Evolutionary conservation across 1,140 invertebrate genomes (phyloP).

Genomic region (Plectrocnemia conspersa): DNA sequence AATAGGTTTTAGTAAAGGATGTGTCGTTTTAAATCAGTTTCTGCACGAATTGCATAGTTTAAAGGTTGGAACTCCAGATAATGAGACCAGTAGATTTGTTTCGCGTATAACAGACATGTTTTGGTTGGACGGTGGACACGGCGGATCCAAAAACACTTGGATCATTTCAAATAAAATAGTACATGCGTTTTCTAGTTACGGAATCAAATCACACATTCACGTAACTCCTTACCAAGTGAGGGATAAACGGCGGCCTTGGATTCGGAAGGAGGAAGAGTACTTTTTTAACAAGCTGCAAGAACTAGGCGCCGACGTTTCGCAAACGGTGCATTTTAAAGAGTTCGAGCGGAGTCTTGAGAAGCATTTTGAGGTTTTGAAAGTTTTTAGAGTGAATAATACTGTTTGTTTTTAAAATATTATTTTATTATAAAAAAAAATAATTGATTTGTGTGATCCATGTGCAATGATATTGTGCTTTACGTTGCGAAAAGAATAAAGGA

Average conservation of each 20-base stretch:
- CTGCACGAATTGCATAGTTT: slow-evolving; percentile 77
- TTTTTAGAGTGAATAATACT: too few species aligned
- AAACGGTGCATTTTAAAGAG: slow-evolving; percentile 63
- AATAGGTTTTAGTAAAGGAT: slow-evolving; percentile 88
- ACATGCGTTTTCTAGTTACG: slow-evolving; percentile 42
- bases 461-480: slow-evolving; percentile 4
- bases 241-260: slow-evolving; percentile 72
- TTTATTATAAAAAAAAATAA: slow-evolving; percentile 7
- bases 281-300: slow-evolving; percentile 65
- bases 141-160: slow-evolving; percentile 78
- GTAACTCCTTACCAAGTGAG: slow-evolving; percentile 80
- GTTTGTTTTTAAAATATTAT: slow-evolving; percentile 41
- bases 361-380: slow-evolving; percentile 67
- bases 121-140: slow-evolving; percentile 85
- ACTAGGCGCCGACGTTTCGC: slow-evolving; percentile 58
- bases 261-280: slow-evolving; percentile 70
- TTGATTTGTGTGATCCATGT: not conserved
- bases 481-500: not conserved
- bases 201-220: slow-evolving; percentile 66
- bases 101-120: slow-evolving; percentile 66
- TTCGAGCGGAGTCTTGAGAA: slow-evolving; percentile 57
- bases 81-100: slow-evolving; percentile 56
- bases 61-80: slow-evolving; percentile 59
- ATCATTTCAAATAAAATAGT: slow-evolving; percentile 48
- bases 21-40: slow-evolving; percentile 85